Conservation (phyloP, 2,888 invertebrate species). For the Drosophila neotestacea region DNA sequence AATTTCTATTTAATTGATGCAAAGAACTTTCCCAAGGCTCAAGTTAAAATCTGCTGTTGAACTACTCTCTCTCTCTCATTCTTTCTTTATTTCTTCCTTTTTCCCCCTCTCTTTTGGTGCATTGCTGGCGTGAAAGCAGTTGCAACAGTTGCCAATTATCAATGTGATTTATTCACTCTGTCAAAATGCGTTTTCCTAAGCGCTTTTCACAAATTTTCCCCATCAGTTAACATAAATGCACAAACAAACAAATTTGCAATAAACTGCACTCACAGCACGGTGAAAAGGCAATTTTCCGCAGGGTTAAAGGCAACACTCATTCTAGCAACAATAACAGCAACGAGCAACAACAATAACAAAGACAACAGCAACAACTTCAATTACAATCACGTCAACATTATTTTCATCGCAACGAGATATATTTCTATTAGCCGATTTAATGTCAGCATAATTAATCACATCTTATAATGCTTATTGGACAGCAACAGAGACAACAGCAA, state of each 20-base stretch:
- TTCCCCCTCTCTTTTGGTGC: background rate
- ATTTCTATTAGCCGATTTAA: conserved; percentile 82
- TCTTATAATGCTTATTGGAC: conserved; percentile 60
- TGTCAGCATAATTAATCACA: conserved; percentile 80
- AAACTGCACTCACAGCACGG: conserved; percentile 69
- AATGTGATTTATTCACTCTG: conserved; percentile 70
- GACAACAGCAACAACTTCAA: conserved; percentile 68
- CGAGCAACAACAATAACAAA: conserved; percentile 35
- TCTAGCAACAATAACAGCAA: conserved; percentile 32
- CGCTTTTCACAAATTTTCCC: conserved; percentile 73
- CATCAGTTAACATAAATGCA: conserved; percentile 72
- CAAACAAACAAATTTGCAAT: conserved; percentile 76
- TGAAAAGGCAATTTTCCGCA: conserved; percentile 73
- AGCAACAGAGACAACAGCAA: conserved; percentile 27
- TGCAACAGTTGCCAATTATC: conserved; percentile 76
- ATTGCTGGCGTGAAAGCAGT: conserved; percentile 59
- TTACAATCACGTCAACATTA: conserved; percentile 80
- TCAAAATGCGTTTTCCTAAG: conserved; percentile 74
- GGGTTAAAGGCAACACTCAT: conserved; percentile 68
- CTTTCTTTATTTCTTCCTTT: background rate
- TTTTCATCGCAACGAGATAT: conserved; percentile 79
- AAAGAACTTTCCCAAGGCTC: conserved; percentile 59
- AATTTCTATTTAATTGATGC: conserved; percentile 56
- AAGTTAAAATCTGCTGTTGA: background rate
- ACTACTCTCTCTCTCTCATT: background rate